phyloP scores from a whole-genome alignment of 2,888 invertebrate species.

The Chydorus sphaericus region DNA sequence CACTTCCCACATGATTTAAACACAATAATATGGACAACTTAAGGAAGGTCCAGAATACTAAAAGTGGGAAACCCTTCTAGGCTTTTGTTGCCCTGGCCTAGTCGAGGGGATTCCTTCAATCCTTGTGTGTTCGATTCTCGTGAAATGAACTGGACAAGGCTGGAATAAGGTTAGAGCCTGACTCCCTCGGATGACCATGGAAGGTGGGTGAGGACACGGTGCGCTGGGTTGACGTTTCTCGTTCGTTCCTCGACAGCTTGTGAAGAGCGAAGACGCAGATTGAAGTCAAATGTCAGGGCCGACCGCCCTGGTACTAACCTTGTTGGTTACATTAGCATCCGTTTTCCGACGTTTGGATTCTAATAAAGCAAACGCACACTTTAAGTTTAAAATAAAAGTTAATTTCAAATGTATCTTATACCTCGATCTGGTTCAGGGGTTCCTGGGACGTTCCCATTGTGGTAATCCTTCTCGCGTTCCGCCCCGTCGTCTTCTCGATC shows the following conservation, averaged over 20 bases:
- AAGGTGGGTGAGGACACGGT: neutral
- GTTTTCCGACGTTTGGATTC: constrained; percentile 74
- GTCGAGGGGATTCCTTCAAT: too few species aligned
- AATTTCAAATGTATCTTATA: neutral
- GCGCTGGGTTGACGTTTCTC: neutral
- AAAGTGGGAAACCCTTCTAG: too few species aligned
- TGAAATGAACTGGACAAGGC: too few species aligned
- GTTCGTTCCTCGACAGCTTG: neutral
- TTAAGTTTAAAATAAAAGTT: neutral
- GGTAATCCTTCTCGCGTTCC: constrained; percentile 2
- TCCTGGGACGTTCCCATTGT: neutral
- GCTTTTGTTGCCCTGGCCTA: too few species aligned
- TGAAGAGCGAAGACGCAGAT: neutral
- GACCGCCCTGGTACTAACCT: constrained; percentile 13
- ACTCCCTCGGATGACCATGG: neutral
- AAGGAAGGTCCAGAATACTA: too few species aligned
- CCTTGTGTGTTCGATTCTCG: too few species aligned
- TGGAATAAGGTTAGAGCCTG: neutral
- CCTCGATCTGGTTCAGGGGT: neutral
- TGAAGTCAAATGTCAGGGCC: neutral
- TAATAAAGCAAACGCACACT: constrained; percentile 27
- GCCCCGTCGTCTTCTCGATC: constrained; percentile 8
- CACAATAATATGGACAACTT: too few species aligned
- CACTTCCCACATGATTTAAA: too few species aligned
- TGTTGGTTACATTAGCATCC: constrained; percentile 31